Base-by-base conservation (phyloP, 1,140 invertebrate species). In the Venturia canescens region DNA sequence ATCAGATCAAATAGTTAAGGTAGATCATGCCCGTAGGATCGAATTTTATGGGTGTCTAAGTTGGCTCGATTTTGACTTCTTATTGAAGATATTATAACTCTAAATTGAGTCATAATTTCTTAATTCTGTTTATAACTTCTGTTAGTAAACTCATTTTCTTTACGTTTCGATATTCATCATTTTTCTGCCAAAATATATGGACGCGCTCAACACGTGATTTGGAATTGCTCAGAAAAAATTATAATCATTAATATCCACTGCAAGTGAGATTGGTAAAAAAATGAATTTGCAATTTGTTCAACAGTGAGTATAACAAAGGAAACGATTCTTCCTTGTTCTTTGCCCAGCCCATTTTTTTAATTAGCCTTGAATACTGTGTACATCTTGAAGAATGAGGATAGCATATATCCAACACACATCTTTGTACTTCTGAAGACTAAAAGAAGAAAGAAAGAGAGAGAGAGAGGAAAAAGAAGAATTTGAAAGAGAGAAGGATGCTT, bases 401-500 rank as follows among this genome's bases (percentile, higher is more conserved):
- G 23, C 50, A 53, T 53, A 53, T 44, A n/a, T 4, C 16, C 50
- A 15, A 18, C n/a, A 53, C n/a, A 15, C n/a, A 21, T 53, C 63
- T 66, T 9, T 29, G 16, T 27, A 34, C 16, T 18, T 72, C 38
- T 34, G 34, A 31, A 48, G 38, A 21, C 18, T 38, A 48, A 23
- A 72, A 38, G 18, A 53, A 53, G 50, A 53, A 53, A 53, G 7
- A 18, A 21, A 53, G n/a, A 53, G n/a, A 53, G 50, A 53, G 21
- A 21, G 4, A 69, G 21, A 31, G 3, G 3, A 29, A 29, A 57
- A n/a, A 15, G 15, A 4, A 23, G 23, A 66, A 0, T 6, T 1
- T 11, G 66, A 21, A 0, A 69, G 66, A 31, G 27, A 18, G 31
- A 26, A 53, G n/a, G 57, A 66, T 77, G 53, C 75, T 77, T 66